These are phyloP conservation scores for Drosophila arizonae DNA, from an alignment of 1,140 invertebrate species.

Conservation along the genomic window DNA sequence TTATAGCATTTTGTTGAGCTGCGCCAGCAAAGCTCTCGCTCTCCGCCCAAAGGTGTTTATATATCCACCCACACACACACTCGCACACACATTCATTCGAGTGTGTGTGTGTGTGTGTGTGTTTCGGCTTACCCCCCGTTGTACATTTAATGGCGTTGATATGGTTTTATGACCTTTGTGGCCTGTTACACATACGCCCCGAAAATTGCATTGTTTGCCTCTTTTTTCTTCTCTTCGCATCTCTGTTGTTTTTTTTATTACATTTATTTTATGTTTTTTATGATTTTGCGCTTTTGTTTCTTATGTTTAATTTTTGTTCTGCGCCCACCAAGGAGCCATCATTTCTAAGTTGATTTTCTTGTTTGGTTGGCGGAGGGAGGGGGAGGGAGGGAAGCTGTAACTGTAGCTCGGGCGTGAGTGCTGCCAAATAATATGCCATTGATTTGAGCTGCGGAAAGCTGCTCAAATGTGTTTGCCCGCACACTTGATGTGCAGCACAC, in stretches of 20 bases:
- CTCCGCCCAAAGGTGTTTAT: constrained; percentile 54
- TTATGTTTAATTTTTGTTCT: constrained; percentile 68
- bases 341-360: constrained; percentile 81
- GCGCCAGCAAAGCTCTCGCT: constrained; percentile 24
- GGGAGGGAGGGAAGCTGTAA: not conserved
- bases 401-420: not conserved
- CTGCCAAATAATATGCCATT: constrained; percentile 7
- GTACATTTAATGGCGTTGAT: constrained; percentile 82
- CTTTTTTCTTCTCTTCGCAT: constrained; percentile 36
- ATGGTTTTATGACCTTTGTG: constrained; percentile 81
- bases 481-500: constrained; percentile 10
- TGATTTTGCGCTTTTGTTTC: constrained; percentile 70
- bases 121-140: constrained; percentile 54
- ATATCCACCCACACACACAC: constrained; percentile 5
- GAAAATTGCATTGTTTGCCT: constrained; percentile 78
- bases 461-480: constrained; percentile 1
- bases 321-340: constrained; percentile 70
- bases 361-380: too few relatives aligned
- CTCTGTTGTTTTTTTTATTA: constrained; percentile 57
- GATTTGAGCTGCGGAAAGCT: constrained; percentile 11
- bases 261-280: constrained; percentile 80
- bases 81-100: not conserved
- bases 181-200: constrained; percentile 79
- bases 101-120: constrained; percentile 24
- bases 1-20: constrained; percentile 66